Evolutionary conservation across 1,140 invertebrate species (phyloP).

Genomic region (Scaptodrosophila lebanonensis): DNA sequence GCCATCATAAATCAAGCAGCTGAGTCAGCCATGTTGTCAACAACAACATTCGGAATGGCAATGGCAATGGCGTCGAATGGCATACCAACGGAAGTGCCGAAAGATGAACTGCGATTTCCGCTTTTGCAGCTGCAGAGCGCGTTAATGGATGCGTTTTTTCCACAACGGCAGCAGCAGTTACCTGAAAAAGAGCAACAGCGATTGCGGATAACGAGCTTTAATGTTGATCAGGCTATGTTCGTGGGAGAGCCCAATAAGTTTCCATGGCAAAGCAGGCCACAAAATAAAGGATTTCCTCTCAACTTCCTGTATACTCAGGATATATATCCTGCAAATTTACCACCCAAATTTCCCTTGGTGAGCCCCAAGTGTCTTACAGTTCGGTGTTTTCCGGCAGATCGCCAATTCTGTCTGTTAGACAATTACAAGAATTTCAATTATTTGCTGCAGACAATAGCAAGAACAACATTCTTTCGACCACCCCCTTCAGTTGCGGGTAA

Average conservation of each 20-base stretch:
- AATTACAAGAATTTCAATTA: slow-evolving; percentile 25
- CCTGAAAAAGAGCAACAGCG: not conserved
- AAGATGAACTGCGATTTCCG: slow-evolving; percentile 39
- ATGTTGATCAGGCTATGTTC: not conserved
- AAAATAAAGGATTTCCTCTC: too few relatives aligned
- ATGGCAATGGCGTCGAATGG: slow-evolving; percentile 10
- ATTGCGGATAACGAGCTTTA: too few relatives aligned
- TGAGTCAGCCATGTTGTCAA: slow-evolving; percentile 50
- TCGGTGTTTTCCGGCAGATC: slow-evolving; percentile 7
- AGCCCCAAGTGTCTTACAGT: too few relatives aligned
- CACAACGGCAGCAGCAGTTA: slow-evolving; percentile 2
- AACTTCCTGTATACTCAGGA: too few relatives aligned
- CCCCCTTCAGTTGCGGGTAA: not conserved
- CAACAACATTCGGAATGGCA: too few relatives aligned
- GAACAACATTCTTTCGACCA: too few relatives aligned
- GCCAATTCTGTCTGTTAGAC: slow-evolving; percentile 15
- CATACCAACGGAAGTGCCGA: slow-evolving; percentile 43
- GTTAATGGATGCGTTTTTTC: not conserved
- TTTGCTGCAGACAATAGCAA: slow-evolving; percentile 5
- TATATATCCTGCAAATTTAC: too few relatives aligned
- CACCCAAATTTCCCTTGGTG: too few relatives aligned
- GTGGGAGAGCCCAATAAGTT: slow-evolving; percentile 3
- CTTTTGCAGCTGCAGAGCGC: not conserved
- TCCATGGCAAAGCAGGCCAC: slow-evolving; percentile 11
- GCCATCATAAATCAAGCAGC: slow-evolving; percentile 31